Evolutionary conservation across 2,797 vertebrate species (phyloP).

Genomic region (Tenualosa ilisha): DNA sequence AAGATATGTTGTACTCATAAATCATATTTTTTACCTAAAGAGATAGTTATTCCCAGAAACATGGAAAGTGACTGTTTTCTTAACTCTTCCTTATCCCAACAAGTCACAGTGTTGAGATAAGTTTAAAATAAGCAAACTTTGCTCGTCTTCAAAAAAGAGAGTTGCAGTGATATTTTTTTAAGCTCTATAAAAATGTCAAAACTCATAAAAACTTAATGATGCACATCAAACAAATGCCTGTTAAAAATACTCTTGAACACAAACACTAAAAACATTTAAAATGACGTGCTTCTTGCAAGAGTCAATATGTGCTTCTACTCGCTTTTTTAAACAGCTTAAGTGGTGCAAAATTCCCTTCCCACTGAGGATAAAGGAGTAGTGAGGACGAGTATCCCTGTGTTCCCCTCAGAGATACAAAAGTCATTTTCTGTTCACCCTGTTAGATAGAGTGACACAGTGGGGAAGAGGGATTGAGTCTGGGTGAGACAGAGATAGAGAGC

Average conservation of each 20-base stretch:
- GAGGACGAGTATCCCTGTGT: background rate
- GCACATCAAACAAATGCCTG: background rate
- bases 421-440: no score
- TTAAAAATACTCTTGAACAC: background rate
- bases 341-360: background rate
- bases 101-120: background rate
- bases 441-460: background rate
- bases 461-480: background rate
- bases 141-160: background rate
- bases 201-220: slow-evolving; percentile 1
- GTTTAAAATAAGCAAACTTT: background rate
- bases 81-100: background rate
- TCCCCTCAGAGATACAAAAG: background rate
- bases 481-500: background rate
- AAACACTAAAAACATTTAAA: background rate
- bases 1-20: background rate
- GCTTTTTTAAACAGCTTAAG: background rate
- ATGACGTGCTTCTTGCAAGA: background rate
- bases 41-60: background rate
- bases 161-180: background rate
- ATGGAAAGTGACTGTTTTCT: background rate
- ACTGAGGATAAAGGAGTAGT: background rate
- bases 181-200: background rate
- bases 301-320: background rate
- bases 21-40: background rate